Conservation (phyloP, 2,113 vertebrate genomes). For the Casuarius casuarius region DNA sequence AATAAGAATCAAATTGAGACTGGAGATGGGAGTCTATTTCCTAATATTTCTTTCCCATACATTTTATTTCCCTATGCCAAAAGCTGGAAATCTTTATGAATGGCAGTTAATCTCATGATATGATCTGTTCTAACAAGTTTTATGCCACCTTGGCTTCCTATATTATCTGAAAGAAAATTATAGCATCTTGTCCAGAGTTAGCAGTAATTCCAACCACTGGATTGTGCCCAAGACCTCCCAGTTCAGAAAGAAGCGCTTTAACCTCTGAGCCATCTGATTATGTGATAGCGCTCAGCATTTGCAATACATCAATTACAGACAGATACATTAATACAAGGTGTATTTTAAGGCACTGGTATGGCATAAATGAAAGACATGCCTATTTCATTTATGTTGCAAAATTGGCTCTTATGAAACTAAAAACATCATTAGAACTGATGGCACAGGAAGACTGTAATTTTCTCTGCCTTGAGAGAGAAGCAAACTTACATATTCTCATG, state of each 20-base stretch:
- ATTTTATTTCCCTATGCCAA: background rate
- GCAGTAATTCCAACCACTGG: background rate
- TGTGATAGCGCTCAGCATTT: constrained; percentile 10
- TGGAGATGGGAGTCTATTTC: background rate
- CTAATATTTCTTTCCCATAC: background rate
- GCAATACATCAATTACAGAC: constrained; percentile 28
- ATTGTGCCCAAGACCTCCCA: background rate
- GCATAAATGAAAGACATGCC: constrained; percentile 39
- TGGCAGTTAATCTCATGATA: background rate
- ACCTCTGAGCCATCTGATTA: constrained; percentile 46
- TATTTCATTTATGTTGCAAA: constrained; percentile 50
- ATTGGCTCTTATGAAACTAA: constrained; percentile 30
- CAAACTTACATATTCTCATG: constrained; percentile 47
- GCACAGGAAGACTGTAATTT: constrained; percentile 55
- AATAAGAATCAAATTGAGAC: constrained; percentile 30
- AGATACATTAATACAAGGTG: constrained; percentile 13
- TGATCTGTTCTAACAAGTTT: background rate
- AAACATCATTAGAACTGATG: constrained; percentile 52
- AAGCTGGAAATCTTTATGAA: constrained; percentile 39
- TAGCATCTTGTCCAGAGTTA: background rate
- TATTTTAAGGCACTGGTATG: background rate
- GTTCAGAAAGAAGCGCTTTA: constrained; percentile 38
- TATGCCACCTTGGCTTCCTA: background rate
- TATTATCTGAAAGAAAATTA: constrained; percentile 37
- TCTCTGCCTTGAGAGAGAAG: constrained; percentile 43